Percentiles rank a stretch among this genome's conserved stretches.
Conservation (phyloP, 2,113 vertebrate genomes). For the Rhinolophus sinicus region DNA sequence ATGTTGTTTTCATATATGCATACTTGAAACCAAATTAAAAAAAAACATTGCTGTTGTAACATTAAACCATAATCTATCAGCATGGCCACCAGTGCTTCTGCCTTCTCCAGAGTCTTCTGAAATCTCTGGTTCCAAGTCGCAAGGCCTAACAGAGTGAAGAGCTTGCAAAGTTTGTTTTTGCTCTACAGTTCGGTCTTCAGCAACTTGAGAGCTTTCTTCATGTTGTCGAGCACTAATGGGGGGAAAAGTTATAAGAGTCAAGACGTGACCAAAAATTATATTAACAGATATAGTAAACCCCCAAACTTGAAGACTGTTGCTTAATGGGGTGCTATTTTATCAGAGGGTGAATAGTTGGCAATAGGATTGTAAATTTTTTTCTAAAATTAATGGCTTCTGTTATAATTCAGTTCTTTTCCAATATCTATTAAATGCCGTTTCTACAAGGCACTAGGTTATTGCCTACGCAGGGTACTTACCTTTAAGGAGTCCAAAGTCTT, state of each 20-base stretch:
- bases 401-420: conserved; percentile 25
- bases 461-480: background rate
- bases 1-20: conserved; percentile 66
- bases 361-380: background rate
- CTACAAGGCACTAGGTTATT: background rate
- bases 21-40: conserved; percentile 80
- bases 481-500: background rate
- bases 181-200: conserved; percentile 89
- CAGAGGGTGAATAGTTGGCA: background rate
- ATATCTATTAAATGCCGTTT: background rate
- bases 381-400: conserved; percentile 71
- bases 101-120: conserved; percentile 61
- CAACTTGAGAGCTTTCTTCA: conserved; percentile 88
- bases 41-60: conserved; percentile 80
- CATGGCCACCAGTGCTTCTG: conserved; percentile 58
- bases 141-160: background rate
- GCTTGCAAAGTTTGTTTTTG: conserved; percentile 34
- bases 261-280: background rate
- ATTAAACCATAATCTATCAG: conserved; percentile 53
- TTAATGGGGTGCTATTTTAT: background rate
- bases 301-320: background rate
- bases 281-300: background rate
- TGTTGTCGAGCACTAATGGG: conserved; percentile 86
- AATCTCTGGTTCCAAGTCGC: conserved; percentile 50
- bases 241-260: conserved; percentile 55